phyloP scores from a whole-genome alignment of 2,797 vertebrate species.

The Liparis tanakae region DNA sequence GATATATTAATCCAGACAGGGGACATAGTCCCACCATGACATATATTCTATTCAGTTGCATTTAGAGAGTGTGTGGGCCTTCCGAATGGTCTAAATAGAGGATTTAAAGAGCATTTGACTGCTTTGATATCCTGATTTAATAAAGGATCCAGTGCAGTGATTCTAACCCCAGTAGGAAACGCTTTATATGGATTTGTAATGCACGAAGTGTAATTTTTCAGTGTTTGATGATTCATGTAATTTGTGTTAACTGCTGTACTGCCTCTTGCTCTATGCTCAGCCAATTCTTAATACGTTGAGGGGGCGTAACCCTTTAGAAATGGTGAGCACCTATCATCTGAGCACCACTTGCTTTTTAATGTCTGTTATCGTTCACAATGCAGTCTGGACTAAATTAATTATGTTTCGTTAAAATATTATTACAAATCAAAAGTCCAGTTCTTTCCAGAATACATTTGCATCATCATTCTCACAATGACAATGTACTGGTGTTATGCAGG shows the following conservation, averaged over 20 bases:
- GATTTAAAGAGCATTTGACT: slow-evolving; percentile 46
- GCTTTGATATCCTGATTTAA: slow-evolving; percentile 37
- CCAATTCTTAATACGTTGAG: slow-evolving; percentile 12
- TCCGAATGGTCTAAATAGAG: slow-evolving; percentile 31
- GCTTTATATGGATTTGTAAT: slow-evolving; percentile 55
- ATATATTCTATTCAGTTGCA: slow-evolving; percentile 24
- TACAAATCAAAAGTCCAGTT: not conserved
- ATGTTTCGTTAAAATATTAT: slow-evolving; percentile 6
- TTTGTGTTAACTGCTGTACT: slow-evolving; percentile 50
- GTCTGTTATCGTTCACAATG: slow-evolving; percentile 16
- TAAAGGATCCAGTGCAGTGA: slow-evolving; percentile 44
- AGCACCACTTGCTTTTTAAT: slow-evolving; percentile 30
- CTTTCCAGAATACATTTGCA: not conserved
- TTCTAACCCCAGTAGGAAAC: slow-evolving; percentile 40
- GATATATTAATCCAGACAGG: slow-evolving; percentile 25
- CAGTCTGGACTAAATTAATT: slow-evolving; percentile 11
- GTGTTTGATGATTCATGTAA: slow-evolving; percentile 60
- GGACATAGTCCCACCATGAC: slow-evolving; percentile 23
- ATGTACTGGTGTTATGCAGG: not conserved
- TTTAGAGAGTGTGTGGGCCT: slow-evolving; percentile 24
- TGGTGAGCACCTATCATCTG: slow-evolving; percentile 28
- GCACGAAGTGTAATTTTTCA: slow-evolving; percentile 32
- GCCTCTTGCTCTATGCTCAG: slow-evolving; percentile 37
- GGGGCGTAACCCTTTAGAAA: slow-evolving; percentile 32
- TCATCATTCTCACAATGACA: not conserved